phyloP scores from a whole-genome alignment of 2,888 invertebrate genomes.

The Platycheirus albimanus region DNA sequence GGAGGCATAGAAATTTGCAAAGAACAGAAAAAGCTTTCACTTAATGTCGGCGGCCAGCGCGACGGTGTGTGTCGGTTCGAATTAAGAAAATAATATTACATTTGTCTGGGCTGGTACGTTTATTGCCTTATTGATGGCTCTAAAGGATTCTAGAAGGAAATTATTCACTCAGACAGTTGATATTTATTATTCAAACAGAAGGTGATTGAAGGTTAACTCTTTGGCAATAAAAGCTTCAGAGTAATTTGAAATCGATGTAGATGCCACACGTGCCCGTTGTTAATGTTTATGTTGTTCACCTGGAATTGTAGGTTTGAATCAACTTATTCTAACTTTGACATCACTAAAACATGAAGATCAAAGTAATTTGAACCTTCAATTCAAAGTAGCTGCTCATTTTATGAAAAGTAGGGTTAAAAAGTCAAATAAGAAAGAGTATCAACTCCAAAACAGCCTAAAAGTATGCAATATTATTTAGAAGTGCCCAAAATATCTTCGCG shows the following conservation, averaged over 20 bases:
- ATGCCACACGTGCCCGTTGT: background rate
- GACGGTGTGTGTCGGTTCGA: no score
- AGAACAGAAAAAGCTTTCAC: slow-evolving; percentile 47
- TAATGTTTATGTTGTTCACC: no score
- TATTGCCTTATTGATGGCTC: slow-evolving; percentile 34
- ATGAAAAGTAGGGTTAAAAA: background rate
- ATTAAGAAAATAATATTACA: slow-evolving; percentile 8
- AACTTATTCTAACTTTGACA: no score
- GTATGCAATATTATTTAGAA: no score
- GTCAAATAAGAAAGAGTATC: no score
- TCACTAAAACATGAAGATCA: no score
- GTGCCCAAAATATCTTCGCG: no score
- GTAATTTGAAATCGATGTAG: background rate
- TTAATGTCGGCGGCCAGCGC: background rate
- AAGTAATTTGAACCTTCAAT: no score
- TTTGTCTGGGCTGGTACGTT: slow-evolving; percentile 41
- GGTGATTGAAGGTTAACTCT: slow-evolving; percentile 23
- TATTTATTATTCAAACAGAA: slow-evolving; percentile 47
- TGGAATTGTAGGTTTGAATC: no score
- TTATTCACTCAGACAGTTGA: slow-evolving; percentile 48
- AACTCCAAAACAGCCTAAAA: no score
- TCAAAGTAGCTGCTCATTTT: no score
- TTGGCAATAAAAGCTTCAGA: slow-evolving; percentile 24
- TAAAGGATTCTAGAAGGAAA: slow-evolving; percentile 29
- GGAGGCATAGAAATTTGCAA: slow-evolving; percentile 22